Conservation (phyloP, 2,113 vertebrate genomes). For the Xiphias gladius region DNA sequence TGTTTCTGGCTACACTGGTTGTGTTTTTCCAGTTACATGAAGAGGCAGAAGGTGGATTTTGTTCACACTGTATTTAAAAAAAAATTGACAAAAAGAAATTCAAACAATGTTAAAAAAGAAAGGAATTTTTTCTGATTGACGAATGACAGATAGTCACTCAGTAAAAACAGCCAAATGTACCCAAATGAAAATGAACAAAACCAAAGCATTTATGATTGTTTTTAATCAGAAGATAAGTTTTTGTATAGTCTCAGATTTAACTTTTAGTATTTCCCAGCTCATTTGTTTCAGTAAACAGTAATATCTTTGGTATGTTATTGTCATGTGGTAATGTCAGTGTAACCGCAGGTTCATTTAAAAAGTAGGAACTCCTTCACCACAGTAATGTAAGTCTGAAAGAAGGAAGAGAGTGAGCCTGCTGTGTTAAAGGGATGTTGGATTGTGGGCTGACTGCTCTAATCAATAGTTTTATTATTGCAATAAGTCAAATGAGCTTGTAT, state of each 20-base stretch:
- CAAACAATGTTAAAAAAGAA: too few relatives aligned
- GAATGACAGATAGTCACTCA: too few relatives aligned
- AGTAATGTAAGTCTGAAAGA: constrained; percentile 35
- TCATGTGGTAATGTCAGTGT: constrained; percentile 47
- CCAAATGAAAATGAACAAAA: too few relatives aligned
- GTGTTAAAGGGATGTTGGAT: neutral
- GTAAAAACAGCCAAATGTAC: too few relatives aligned
- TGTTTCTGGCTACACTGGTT: constrained; percentile 15
- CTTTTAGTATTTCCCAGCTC: neutral
- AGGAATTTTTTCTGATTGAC: too few relatives aligned
- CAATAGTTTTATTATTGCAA: too few relatives aligned
- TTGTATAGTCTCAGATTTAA: neutral
- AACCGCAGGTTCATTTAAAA: constrained; percentile 51
- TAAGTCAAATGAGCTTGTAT: too few relatives aligned
- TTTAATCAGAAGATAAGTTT: neutral
- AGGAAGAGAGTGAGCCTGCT: neutral
- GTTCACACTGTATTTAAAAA: neutral
- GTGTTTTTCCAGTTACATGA: too few relatives aligned
- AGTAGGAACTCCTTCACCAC: constrained; percentile 42
- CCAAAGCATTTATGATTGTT: neutral
- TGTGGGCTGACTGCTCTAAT: too few relatives aligned
- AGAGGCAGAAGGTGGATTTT: neutral
- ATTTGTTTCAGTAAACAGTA: constrained; percentile 8
- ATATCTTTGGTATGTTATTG: constrained; percentile 45
- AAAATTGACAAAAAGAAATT: neutral